Percentiles rank a stretch among this genome's conserved stretches.
Evolutionary conservation across 1,140 invertebrate species (phyloP).

Genomic region (Drosophila pruinosa): DNA sequence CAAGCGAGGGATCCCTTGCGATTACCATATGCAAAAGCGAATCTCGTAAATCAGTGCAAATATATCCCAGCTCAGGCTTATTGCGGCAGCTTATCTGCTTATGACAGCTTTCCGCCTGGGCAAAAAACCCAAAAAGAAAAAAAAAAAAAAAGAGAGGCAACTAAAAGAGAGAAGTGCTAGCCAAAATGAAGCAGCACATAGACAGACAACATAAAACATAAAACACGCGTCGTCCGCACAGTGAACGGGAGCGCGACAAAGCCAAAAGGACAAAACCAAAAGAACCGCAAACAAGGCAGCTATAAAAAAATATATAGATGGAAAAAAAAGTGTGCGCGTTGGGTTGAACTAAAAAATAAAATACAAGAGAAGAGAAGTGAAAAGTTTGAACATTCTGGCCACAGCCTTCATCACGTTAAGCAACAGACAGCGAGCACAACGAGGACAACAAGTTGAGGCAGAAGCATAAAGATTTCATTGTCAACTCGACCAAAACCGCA

Average conservation of each 20-base stretch:
- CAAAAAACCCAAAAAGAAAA: conserved; percentile 3
- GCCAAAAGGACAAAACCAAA: conserved; percentile 69
- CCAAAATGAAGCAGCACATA: conserved; percentile 60
- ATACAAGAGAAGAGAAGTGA: conserved; percentile 29
- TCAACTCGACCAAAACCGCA: conserved; percentile 37
- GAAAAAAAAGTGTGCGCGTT: conserved; percentile 13
- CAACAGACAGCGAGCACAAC: conserved; percentile 24
- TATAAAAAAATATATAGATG: conserved; percentile 20
- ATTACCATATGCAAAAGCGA: conserved; percentile 82
- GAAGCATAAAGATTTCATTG: conserved; percentile 66
- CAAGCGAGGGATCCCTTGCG: conserved; percentile 29
- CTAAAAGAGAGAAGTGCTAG: conserved; percentile 23
- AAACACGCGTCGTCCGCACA: conserved; percentile 65
- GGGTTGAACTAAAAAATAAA: conserved; percentile 25
- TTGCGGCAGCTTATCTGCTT: conserved; percentile 82
- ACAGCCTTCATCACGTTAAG: conserved; percentile 64
- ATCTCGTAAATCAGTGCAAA: conserved; percentile 82
- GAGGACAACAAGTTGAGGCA: conserved; percentile 20
- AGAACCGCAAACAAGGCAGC: conserved; percentile 57
- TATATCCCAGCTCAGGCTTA: conserved; percentile 80
- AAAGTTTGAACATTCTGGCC: conserved; percentile 36
- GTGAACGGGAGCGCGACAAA: conserved; percentile 47
- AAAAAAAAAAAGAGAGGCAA: background rate
- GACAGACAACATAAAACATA: conserved; percentile 76
- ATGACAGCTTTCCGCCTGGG: conserved; percentile 79